phyloP scores from a whole-genome alignment of 2,888 invertebrate genomes.

The Diarsia rubi region DNA sequence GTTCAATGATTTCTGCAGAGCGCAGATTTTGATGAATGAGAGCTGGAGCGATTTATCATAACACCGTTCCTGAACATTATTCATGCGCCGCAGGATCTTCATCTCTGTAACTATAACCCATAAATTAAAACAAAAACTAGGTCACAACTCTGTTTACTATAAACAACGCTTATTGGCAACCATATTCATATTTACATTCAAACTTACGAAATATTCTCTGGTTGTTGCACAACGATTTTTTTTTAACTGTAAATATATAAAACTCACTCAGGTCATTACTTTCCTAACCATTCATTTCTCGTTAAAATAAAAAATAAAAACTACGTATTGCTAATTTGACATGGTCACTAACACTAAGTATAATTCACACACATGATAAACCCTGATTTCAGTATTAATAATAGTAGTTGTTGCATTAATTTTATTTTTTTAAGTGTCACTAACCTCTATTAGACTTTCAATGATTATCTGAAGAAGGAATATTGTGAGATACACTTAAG shows the following conservation, averaged over 20 bases:
- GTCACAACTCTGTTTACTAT: constrained; percentile 70
- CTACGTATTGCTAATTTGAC: too few species aligned
- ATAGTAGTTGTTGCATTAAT: too few species aligned
- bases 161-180: constrained; percentile 63
- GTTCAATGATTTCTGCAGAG: constrained; percentile 29
- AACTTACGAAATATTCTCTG: constrained; percentile 27
- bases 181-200: constrained; percentile 48
- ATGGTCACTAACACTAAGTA: too few species aligned
- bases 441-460: too few species aligned
- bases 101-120: constrained; percentile 47
- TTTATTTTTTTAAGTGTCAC: too few species aligned
- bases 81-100: constrained; percentile 41
- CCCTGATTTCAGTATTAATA: too few species aligned
- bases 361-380: too few species aligned
- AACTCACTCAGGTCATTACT: background rate
- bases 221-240: constrained; percentile 18
- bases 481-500: too few species aligned
- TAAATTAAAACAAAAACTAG: constrained; percentile 65
- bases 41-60: constrained; percentile 50
- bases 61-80: constrained; percentile 40
- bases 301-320: too few species aligned
- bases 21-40: constrained; percentile 52
- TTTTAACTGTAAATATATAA: background rate
- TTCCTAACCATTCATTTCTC: too few species aligned
- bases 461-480: too few species aligned